Base-by-base conservation (phyloP, 2,113 vertebrate species). In the Aviceda subcristata region DNA sequence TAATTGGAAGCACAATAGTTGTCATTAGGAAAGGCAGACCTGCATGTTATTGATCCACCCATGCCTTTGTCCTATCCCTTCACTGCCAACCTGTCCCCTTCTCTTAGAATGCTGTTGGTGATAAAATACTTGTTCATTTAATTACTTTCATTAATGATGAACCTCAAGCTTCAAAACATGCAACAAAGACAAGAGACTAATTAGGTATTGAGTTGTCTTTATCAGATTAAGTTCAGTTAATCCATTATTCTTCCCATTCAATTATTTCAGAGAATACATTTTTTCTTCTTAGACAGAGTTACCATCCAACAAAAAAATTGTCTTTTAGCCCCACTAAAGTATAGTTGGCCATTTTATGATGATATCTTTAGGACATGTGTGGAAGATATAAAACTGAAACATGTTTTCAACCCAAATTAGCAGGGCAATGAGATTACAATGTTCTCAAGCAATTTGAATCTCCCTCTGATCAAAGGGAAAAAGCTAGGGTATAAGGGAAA, bases 101-200 rank as follows among this genome's bases (percentile, higher is more conserved):
- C 45, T 78, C 48, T 87, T 38, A 80, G 83, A 75, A 66, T 23
- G 43, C n/a, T 48, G 18, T 4, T 60, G 56, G 48, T 71, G 67
- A 93, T 69, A 94, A 92, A 96, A 95, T 78, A 79, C 69, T 91
- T 95, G 84, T 71, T 95, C 81, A 48, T 78, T 96, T 96, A 93
- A 97, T 94, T 97, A 95, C 83, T 88, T 97, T 84, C 71, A 60
- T 75, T 96, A 86, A 92, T 51, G 36, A 95, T 84, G 79, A 96
- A 92, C 39, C 57, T 94, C 50, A 62, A 88, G 46, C 36, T 91
- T 75, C 80, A 77, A 78, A 92, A 92, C 86, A 85, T 63, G 32
- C 69, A 80, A 85, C 43, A 72, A 86, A 94, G 75, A 87, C 76
- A 91, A 55, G 72, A 85, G 59, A 75, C 67, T 94, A 96, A 94